Percentiles rank a stretch among this genome's conserved stretches.
Conservation (phyloP, 64 coral and sea anemone genomes). For the Dendrophyllia cribrosa region DNA sequence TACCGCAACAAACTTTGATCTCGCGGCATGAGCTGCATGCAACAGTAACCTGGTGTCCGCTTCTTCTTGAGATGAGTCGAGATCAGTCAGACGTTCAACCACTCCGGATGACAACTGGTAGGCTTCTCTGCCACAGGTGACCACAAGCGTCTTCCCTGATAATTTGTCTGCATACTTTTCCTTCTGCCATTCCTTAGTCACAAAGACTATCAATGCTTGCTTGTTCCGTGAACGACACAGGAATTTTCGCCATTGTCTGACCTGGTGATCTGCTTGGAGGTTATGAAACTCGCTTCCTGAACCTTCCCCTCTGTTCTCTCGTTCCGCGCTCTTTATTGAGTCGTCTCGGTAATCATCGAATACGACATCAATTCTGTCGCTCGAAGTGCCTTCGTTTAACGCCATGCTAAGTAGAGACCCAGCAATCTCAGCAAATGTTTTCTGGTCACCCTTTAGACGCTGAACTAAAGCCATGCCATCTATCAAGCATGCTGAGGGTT, state of each 20-base stretch:
- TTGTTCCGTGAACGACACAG: constrained; percentile 33
- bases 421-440: constrained; percentile 53
- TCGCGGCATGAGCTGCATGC: constrained; percentile 29
- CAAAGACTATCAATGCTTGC: constrained; percentile 36
- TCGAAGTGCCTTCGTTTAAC: neutral
- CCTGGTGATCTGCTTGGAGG: neutral
- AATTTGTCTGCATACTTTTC: constrained; percentile 32
- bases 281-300: neutral
- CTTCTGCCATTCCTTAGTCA: constrained; percentile 58
- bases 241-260: constrained; percentile 35
- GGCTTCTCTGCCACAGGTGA: constrained; percentile 28
- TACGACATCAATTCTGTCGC: constrained; percentile 59
- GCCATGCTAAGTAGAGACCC: constrained; percentile 1
- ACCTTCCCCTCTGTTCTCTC: constrained; percentile 24
- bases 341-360: constrained; percentile 53
- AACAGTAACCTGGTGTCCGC: constrained; percentile 28
- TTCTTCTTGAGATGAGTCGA: constrained; percentile 51
- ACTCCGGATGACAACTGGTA: constrained; percentile 29
- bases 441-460: constrained; percentile 58
- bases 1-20: constrained; percentile 23
- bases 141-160: constrained; percentile 38
- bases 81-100: neutral
- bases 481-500: constrained; percentile 52
- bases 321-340: constrained; percentile 65
- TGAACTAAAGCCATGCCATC: constrained; percentile 75